A percentile compares a stretch with the other conserved stretches of the same genome.
These are phyloP conservation scores for Babylonia areolata DNA, from an alignment of 1,140 invertebrate genomes.

Conservation along the genomic window DNA sequence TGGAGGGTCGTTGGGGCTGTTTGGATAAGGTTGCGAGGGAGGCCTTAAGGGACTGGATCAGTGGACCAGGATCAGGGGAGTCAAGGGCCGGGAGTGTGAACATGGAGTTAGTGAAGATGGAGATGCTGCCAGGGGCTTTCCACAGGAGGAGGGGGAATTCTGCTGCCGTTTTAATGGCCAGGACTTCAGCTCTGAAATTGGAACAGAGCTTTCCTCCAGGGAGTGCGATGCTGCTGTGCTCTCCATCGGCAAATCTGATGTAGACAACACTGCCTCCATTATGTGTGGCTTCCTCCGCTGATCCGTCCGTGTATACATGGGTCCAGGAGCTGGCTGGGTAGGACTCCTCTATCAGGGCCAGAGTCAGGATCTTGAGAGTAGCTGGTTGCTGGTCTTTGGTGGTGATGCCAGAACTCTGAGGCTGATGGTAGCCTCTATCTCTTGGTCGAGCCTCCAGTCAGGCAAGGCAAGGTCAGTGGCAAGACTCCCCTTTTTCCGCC, in stretches of 20 bases:
- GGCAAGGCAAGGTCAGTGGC: background rate
- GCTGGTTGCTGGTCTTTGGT: conserved; percentile 6
- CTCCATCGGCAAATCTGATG: background rate
- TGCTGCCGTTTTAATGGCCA: conserved; percentile 13
- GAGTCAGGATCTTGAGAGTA: conserved; percentile 20
- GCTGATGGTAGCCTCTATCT: conserved; percentile 6
- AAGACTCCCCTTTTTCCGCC: background rate
- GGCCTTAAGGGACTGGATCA: conserved; percentile 16
- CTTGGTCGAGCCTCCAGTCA: conserved; percentile 17
- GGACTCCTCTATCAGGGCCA: conserved; percentile 8
- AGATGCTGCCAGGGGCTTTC: conserved; percentile 1
- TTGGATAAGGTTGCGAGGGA: background rate
- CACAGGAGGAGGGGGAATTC: background rate
- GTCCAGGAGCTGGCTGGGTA: conserved; percentile 29
- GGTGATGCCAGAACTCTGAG: conserved; percentile 19
- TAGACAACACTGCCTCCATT: conserved; percentile 11
- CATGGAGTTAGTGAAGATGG: conserved; percentile 26
- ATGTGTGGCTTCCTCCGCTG: conserved; percentile 1
- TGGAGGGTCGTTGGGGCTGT: conserved; percentile 7
- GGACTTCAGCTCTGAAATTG: conserved; percentile 18
- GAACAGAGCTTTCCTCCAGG: conserved; percentile 10
- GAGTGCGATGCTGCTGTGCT: background rate
- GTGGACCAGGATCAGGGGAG: conserved; percentile 16
- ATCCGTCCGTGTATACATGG: conserved; percentile 25
- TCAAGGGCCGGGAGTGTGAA: conserved; percentile 14